A percentile compares a stretch with the other conserved stretches of the same genome.
Evolutionary conservation across 2,888 invertebrate genomes (phyloP).

Genomic region (Bhutanitis thaidina): DNA sequence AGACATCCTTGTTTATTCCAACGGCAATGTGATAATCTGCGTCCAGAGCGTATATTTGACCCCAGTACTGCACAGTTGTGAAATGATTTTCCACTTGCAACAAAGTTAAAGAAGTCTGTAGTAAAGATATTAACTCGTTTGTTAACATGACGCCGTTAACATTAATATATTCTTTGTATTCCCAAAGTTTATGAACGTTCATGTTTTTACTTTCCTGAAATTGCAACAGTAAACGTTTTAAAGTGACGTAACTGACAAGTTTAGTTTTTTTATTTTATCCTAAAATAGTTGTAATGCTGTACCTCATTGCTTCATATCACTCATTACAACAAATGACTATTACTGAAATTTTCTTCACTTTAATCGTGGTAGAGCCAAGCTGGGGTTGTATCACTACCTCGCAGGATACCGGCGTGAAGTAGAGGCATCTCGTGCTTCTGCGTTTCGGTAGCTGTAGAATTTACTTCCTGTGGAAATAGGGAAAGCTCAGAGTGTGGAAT

Average conservation of each 20-base stretch:
- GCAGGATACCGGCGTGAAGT: no score
- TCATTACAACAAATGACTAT: no score
- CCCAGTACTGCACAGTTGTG: conserved; percentile 90
- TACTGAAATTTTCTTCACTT: no score
- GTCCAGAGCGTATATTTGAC: conserved; percentile 87
- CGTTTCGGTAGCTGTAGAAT: no score
- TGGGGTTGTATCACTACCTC: no score
- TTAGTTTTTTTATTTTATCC: not conserved
- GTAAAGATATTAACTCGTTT: conserved; percentile 84
- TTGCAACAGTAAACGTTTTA: not conserved
- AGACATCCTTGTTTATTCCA: conserved; percentile 87
- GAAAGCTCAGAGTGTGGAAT: no score
- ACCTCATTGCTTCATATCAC: no score
- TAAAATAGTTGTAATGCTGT: no score
- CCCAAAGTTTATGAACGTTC: conserved; percentile 72
- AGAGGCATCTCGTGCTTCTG: no score
- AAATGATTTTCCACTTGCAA: conserved; percentile 93
- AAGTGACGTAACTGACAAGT: conserved; percentile 5
- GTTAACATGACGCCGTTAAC: conserved; percentile 85
- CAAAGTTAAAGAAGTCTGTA: conserved; percentile 88
- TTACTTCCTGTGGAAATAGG: no score
- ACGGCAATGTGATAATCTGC: conserved; percentile 91
- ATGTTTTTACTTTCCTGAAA: conserved; percentile 29
- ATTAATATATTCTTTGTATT: conserved; percentile 64
- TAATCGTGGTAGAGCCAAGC: no score